Percentiles rank a stretch among this genome's conserved stretches.
phyloP scores from a whole-genome alignment of 1,140 invertebrate genomes.

The Calliphora vicina region DNA sequence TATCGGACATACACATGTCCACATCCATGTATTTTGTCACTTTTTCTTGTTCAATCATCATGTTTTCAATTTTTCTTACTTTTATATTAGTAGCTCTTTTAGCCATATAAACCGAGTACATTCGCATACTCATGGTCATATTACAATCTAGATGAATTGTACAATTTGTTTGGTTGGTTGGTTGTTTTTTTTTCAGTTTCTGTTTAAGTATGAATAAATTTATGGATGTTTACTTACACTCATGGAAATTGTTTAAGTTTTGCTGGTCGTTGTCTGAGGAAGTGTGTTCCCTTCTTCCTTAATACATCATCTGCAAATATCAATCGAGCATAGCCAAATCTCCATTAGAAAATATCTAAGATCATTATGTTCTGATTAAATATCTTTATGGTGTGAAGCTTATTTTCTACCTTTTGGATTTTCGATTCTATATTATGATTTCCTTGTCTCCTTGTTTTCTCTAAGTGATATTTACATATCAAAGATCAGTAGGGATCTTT shows the following conservation, averaged over 20 bases:
- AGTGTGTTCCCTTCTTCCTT: too few species aligned
- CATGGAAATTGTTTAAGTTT: background rate
- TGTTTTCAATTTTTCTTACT: background rate
- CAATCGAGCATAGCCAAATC: too few species aligned
- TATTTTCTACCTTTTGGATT: too few species aligned
- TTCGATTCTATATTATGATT: too few species aligned
- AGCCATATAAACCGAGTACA: background rate
- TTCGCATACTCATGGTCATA: background rate
- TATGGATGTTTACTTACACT: background rate
- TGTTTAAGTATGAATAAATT: background rate
- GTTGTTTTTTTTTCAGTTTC: background rate
- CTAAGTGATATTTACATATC: too few species aligned
- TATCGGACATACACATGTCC: background rate
- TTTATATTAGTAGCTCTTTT: background rate
- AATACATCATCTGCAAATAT: too few species aligned
- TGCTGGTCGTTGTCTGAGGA: too few species aligned
- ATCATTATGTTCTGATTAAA: too few species aligned
- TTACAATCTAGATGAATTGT: constrained; percentile 1
- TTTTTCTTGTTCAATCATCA: constrained; percentile 23
- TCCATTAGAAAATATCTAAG: too few species aligned
- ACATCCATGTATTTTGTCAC: constrained; percentile 23
- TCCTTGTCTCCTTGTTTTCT: too few species aligned
- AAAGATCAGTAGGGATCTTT: too few species aligned
- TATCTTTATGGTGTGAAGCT: too few species aligned
- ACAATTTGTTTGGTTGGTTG: background rate